Percentiles rank a stretch among this genome's conserved stretches.
These are phyloP conservation scores for Euborellia annulipes DNA, from an alignment of 1,140 invertebrate genomes.

Conservation along the genomic window DNA sequence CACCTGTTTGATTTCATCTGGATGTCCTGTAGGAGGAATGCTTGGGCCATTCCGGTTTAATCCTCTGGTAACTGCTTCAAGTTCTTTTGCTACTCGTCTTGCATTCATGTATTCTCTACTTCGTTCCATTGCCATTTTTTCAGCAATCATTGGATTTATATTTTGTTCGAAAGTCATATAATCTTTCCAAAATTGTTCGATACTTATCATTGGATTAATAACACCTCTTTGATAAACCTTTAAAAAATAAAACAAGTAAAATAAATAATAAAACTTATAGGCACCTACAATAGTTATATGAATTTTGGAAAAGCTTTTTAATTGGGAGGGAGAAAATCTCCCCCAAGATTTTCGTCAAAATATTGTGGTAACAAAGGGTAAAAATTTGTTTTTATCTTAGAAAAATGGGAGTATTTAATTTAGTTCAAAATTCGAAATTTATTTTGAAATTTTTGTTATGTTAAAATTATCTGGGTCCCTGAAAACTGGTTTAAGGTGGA, in stretches of 20 bases:
- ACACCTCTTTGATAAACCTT: constrained; percentile 88
- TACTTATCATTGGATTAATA: constrained; percentile 92
- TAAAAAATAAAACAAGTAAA: constrained; percentile 10
- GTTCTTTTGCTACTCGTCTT: constrained; percentile 85
- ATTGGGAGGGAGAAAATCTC: no score
- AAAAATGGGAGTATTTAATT: no score
- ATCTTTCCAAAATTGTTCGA: constrained; percentile 97
- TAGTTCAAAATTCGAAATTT: no score
- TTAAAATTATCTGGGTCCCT: no score
- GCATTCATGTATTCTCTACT: constrained; percentile 97
- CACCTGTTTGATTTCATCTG: constrained; percentile 91
- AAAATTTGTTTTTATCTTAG: no score
- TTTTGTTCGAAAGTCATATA: constrained; percentile 88
- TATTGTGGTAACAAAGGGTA: no score
- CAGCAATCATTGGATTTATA: constrained; percentile 93
- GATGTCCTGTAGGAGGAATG: constrained; percentile 75
- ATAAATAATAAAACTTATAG: background rate
- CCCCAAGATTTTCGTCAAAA: no score
- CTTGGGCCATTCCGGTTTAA: constrained; percentile 88
- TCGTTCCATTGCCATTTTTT: constrained; percentile 81
- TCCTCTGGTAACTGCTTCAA: constrained; percentile 87
- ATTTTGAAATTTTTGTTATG: no score
- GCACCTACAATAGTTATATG: no score
- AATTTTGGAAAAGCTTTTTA: no score
- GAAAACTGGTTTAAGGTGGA: no score